Percentiles rank a stretch among this genome's conserved stretches.
Conservation (phyloP, 2,113 vertebrate species). For the human (Homo sapiens) region GRCh38 chr20:19072001-19072500, state of each 20-base stretch:
- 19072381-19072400: background rate
- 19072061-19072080: background rate
- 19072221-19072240: background rate
- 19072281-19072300: background rate
- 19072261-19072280: background rate
- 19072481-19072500: background rate
- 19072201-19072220: background rate
- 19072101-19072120: background rate
- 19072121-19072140: background rate
- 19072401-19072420: background rate
- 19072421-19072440: background rate
- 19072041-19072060: background rate
- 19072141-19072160: background rate
- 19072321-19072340: background rate
- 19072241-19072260: background rate
- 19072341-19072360: background rate
- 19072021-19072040: background rate
- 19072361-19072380: background rate
- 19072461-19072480: background rate
- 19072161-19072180: background rate
- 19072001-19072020: background rate
- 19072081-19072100: background rate
- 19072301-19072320: no score
- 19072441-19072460: background rate
- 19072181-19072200: background rate